Evolutionary conservation across 2,888 invertebrate genomes (phyloP).

Genomic region (Anorthoa munda): DNA sequence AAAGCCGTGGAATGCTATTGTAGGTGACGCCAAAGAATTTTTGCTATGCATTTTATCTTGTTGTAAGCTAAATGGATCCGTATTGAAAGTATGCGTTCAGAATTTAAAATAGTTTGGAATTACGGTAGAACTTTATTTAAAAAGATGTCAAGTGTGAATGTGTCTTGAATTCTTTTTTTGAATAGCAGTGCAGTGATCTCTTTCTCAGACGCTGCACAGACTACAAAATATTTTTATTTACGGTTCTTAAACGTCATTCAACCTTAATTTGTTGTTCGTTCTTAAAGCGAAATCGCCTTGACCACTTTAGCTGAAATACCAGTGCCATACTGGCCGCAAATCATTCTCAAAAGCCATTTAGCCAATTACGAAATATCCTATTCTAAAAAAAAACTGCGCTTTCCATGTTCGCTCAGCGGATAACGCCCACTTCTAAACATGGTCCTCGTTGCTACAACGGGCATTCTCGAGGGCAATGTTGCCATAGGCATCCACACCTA

Average conservation of each 20-base stretch:
- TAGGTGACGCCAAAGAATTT: constrained; percentile 59
- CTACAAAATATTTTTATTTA: constrained; percentile 9
- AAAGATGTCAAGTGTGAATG: constrained; percentile 27
- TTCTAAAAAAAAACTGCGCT: neutral
- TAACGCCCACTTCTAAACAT: constrained; percentile 25
- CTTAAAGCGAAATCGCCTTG: constrained; percentile 10
- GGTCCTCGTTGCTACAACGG: constrained; percentile 12
- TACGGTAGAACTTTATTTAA: constrained; percentile 44
- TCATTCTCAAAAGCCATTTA: constrained; percentile 12
- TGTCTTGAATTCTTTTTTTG: constrained; percentile 29
- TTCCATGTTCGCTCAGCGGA: constrained; percentile 18
- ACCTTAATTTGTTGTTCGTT: neutral
- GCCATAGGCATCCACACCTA: constrained; percentile 1
- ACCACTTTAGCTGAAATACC: constrained; percentile 25
- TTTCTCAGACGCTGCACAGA: neutral
- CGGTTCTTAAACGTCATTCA: neutral
- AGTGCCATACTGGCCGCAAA: neutral
- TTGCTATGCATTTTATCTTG: constrained; percentile 54
- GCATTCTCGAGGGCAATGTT: constrained; percentile 27
- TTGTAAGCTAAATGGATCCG: constrained; percentile 49
- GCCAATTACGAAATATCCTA: constrained; percentile 12
- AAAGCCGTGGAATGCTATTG: constrained; percentile 64
- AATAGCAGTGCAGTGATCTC: neutral
- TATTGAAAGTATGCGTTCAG: constrained; percentile 52
- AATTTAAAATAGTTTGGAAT: constrained; percentile 53